These are phyloP conservation scores for Brachyistius frenatus DNA, from an alignment of 2,113 vertebrate genomes.

Conservation along the genomic window DNA sequence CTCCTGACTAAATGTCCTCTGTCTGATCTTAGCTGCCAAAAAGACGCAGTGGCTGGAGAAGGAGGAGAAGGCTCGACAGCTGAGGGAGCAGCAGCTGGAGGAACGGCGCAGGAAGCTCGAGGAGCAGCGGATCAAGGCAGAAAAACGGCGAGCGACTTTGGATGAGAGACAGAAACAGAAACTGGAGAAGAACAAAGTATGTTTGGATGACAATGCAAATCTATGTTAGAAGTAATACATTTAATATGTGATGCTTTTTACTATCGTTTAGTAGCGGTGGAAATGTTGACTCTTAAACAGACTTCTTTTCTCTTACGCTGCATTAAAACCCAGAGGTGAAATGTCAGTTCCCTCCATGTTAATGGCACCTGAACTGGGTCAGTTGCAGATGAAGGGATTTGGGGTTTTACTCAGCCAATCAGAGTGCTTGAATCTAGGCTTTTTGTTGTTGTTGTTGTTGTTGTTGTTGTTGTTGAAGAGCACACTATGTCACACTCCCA, in stretches of 20 bases:
- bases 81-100: slow-evolving; percentile 94
- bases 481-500: neutral
- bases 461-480: neutral
- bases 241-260: neutral
- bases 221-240: neutral
- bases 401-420: slow-evolving; percentile 1
- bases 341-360: neutral
- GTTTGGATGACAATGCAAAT: slow-evolving; percentile 1
- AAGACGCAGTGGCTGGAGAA: slow-evolving; percentile 96
- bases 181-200: slow-evolving; percentile 96
- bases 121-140: slow-evolving; percentile 91
- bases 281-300: neutral
- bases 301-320: neutral
- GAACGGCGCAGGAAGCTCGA: slow-evolving; percentile 91
- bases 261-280: neutral
- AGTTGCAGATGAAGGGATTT: slow-evolving; percentile 15
- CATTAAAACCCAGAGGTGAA: neutral
- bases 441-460: neutral
- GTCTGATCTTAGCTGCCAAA: slow-evolving; percentile 87
- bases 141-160: slow-evolving; percentile 89
- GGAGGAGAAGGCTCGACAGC: slow-evolving; percentile 91
- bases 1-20: slow-evolving; percentile 13
- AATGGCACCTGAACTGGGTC: slow-evolving; percentile 1
- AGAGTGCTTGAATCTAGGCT: neutral
- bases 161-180: slow-evolving; percentile 96